Conservation (phyloP, 2,888 invertebrate genomes). For the Gastracanthus pulcherrimus region DNA sequence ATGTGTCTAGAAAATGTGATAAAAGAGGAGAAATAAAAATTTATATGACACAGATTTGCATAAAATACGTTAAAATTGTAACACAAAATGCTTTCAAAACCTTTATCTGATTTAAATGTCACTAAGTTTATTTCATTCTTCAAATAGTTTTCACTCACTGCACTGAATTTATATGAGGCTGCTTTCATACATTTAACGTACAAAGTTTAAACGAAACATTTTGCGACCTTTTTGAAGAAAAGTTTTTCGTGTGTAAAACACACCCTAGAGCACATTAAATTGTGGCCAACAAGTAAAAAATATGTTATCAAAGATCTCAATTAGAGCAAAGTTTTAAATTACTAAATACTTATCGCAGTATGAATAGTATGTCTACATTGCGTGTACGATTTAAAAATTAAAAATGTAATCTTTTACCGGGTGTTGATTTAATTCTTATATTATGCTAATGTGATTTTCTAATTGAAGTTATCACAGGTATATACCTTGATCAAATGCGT, state of each 20-base stretch:
- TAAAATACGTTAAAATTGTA: neutral
- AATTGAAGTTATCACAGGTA: too few species aligned
- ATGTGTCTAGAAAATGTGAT: neutral
- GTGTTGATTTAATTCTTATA: too few species aligned
- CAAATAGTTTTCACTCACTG: neutral
- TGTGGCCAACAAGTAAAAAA: neutral
- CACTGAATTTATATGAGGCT: conserved; percentile 7
- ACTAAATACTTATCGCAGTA: too few species aligned
- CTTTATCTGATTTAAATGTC: conserved; percentile 9
- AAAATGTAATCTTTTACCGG: too few species aligned
- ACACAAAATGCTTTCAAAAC: neutral
- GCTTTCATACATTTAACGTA: neutral
- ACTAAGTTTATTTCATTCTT: neutral
- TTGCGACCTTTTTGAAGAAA: neutral
- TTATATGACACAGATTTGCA: neutral
- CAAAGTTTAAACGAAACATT: neutral
- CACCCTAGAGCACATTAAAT: neutral
- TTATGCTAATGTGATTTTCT: too few species aligned
- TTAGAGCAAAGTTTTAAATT: neutral
- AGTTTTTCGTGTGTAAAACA: too few species aligned
- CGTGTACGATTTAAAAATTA: too few species aligned
- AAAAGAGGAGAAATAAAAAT: neutral
- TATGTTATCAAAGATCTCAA: neutral
- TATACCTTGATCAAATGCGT: neutral
- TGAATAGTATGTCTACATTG: too few species aligned